These are phyloP conservation scores for Anomalospiza imberbis DNA, from an alignment of 2,797 vertebrate species.

Conservation along the genomic window DNA sequence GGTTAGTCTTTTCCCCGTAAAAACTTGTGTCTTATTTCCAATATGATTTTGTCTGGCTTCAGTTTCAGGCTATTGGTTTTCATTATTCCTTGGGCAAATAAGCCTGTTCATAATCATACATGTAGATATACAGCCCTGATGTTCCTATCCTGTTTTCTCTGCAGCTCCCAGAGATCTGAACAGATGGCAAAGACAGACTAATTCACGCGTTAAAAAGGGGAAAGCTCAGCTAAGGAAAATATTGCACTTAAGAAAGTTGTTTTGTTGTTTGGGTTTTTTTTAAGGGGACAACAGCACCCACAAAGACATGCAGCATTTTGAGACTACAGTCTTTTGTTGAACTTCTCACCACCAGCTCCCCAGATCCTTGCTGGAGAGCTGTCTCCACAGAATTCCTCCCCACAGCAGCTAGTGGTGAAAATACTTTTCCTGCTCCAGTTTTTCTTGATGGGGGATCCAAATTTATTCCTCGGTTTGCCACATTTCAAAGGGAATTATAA, in stretches of 20 bases:
- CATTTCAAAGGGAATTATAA: neutral
- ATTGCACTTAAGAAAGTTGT: neutral
- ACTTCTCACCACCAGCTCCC: neutral
- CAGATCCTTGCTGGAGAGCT: neutral
- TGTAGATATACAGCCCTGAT: neutral
- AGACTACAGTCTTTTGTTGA: neutral
- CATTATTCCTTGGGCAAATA: slow-evolving; percentile 37
- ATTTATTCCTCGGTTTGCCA: neutral
- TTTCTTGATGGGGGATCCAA: neutral
- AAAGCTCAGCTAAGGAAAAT: neutral
- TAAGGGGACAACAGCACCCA: neutral
- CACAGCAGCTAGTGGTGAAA: neutral
- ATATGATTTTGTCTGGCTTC: neutral
- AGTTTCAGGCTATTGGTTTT: slow-evolving; percentile 39
- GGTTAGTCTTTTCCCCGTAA: neutral
- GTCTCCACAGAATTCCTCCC: neutral
- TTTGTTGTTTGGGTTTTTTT: neutral
- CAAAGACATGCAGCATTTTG: neutral
- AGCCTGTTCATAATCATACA: neutral
- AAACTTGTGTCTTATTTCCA: neutral
- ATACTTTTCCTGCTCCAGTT: neutral
- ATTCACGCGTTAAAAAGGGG: neutral
- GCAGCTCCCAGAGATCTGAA: neutral
- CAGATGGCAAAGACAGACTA: neutral
- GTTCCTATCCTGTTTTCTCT: neutral